These are phyloP conservation scores for Drosophila sordidula DNA, from an alignment of 2,888 invertebrate genomes.

Conservation along the genomic window DNA sequence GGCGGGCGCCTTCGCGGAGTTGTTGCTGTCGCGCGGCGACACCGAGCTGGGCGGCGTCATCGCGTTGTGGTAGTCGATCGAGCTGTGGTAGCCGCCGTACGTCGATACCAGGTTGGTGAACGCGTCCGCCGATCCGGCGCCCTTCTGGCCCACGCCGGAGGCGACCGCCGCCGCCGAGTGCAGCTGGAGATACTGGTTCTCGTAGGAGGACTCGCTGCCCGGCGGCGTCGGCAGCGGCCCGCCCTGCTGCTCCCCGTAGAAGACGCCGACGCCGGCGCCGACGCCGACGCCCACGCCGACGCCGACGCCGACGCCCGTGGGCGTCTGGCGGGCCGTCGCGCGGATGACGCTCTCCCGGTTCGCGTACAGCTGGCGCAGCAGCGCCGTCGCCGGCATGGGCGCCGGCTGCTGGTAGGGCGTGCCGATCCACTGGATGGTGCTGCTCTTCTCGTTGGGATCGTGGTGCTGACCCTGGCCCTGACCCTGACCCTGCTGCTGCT, in stretches of 20 bases:
- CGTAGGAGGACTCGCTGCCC: conserved; percentile 91
- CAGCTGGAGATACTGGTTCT: conserved; percentile 87
- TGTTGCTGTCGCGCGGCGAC: conserved; percentile 94
- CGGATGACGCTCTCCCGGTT: conserved; percentile 98
- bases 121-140: conserved; percentile 85
- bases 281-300: too few species aligned
- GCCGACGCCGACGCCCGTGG: conserved; percentile 63
- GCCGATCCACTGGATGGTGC: conserved; percentile 97
- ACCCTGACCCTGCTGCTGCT: conserved; percentile 87
- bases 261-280: conserved; percentile 44
- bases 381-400: conserved; percentile 93
- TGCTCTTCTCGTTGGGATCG: conserved; percentile 87
- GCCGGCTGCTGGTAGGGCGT: conserved; percentile 88
- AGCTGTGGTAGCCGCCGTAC: conserved; percentile 87
- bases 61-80: conserved; percentile 94
- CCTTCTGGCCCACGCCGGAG: conserved; percentile 83
- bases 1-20: conserved; percentile 84
- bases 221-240: conserved; percentile 96
- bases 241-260: conserved; percentile 85
- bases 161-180: conserved; percentile 82
- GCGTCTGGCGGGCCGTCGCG: conserved; percentile 89
- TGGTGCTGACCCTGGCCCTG: conserved; percentile 72
- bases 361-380: conserved; percentile 95
- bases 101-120: conserved; percentile 87
- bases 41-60: conserved; percentile 99